Base-by-base conservation (phyloP, 30 jellyfish, hydroid and myxozoan genomes). In the Sanderia malayensis region DNA sequence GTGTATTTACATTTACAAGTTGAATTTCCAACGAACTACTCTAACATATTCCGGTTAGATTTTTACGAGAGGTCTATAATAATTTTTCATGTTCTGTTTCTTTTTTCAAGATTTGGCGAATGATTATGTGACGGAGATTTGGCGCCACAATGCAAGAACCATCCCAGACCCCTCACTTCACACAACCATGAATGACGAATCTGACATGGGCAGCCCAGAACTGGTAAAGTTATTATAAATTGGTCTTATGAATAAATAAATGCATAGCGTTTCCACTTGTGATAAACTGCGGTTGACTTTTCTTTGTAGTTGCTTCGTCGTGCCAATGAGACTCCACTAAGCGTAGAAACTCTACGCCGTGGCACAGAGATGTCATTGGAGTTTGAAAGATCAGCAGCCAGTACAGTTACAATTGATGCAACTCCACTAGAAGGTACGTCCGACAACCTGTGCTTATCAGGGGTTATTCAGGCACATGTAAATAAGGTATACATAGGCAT, bases 341-440 rank as follows among this genome's bases (percentile, higher is more conserved):
- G 85, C 74, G 58, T 73, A 30, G 85, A 73, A 34, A 73, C 58
- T 15, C 85, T 74, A 27, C 85, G 85, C 11, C 74, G 67, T 58
- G 66, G 46, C 9, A 58, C 58, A 33, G 85, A 73, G 20, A 61
- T 73, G 0, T 73, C 85, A 6, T 24, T 74, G 23, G 85, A 73
- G 64, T 73, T 73, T 73, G 85, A 73, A 44, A 29, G 74, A 58
- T 73, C 85, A 24, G 74, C 41, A 2, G 61, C 46, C 1, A 73
- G 85, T 30, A 19, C 85, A 1, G 7, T 73, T 0, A 41, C 63
- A 7, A 53, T 73, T 71, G 85, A 73, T 21, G 41, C 74, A 2
- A 31, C 70, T 0, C 41, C 32, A 29, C 74, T 31, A 27, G 85
- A 73, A n/a, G 72, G 85, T 73, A n/a, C n/a, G n/a, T n/a, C n/a